Percentiles rank a stretch among this genome's conserved stretches.
Conservation (phyloP, 2,113 vertebrate genomes). For the Leptosomus discolor region DNA sequence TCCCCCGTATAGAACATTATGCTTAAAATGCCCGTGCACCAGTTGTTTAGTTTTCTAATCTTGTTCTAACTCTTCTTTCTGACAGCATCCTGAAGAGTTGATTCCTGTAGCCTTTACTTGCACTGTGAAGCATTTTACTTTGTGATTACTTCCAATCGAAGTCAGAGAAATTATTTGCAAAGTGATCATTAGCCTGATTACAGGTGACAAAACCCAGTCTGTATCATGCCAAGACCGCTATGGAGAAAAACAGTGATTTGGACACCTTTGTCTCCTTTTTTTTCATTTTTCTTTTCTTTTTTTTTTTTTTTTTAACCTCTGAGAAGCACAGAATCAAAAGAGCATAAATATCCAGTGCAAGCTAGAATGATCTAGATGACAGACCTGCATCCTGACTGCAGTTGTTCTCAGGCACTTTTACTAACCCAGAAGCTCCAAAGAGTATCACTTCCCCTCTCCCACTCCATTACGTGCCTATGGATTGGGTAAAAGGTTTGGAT, state of each 20-base stretch:
- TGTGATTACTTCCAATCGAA: background rate
- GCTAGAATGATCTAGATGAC: background rate
- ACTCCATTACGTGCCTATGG: rapidly evolving
- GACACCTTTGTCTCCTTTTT: background rate
- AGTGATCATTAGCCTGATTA: background rate
- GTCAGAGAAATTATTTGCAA: background rate
- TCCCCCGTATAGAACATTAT: background rate
- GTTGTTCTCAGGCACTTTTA: background rate
- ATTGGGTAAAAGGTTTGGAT: background rate
- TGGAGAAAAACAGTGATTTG: background rate
- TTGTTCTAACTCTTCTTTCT: background rate
- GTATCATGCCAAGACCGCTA: background rate
- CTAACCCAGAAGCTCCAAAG: background rate
- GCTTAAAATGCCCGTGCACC: background rate
- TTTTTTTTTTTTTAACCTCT: background rate
- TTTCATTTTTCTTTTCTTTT: background rate
- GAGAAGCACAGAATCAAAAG: background rate
- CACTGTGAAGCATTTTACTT: background rate
- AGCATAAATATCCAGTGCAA: background rate
- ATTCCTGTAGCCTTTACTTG: background rate
- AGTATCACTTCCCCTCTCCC: background rate
- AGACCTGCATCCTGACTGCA: background rate
- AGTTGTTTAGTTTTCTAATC: background rate
- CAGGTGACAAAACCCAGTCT: background rate
- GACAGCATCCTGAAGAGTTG: background rate